Base-by-base conservation (phyloP, 2,113 vertebrate genomes). In the Psephotus haematonotus region DNA sequence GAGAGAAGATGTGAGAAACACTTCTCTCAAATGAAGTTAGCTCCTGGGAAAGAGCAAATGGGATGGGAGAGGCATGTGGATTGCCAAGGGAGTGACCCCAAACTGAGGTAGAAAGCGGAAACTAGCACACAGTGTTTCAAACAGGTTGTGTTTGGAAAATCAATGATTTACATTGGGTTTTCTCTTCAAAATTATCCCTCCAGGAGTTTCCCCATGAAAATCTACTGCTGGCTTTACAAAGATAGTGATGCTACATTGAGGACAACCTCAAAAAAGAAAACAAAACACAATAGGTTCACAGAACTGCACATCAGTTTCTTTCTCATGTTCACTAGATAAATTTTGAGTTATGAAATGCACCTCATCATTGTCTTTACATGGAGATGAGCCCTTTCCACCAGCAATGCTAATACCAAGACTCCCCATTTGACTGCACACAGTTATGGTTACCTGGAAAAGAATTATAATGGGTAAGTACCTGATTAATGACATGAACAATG, bases 401-500 rank as follows among this genome's bases (percentile, higher is more conserved):
- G 98, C 98, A 92, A 99, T 99, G 97, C 98, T 99, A 97, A 99
- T 98, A 64, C 98, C 98, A 92, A 98, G 97, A 91, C 98, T 97
- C 35, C 98, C 98, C 86, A 97, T 98, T 96, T 98, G 98, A 86
- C 98, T 98, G 92, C 95, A 98, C 88, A 99, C 98, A 97, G 98
- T 98, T 93, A 99, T 98, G 93, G 95, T 97, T 93, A 97, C 97
- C 97, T 97, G 96, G 91, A 96, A 97, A 85, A 97, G 93, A 97
- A 97, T 96, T 87, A 95, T 67, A 97, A 82, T 72, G 65, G 44
- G 9, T 96, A 94, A 96, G 81, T 86, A 67, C 53, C 83, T 33
- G 49, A 89, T 87, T 76, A 90, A 96, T 92, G 29, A 95, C 78
- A 93, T 10, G 33, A 92, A 94, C 64, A 88, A 57, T 88, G 20